A percentile compares a stretch with the other conserved stretches of the same genome.
Conservation (phyloP, 2,888 invertebrate species). For the Ypsolopha sequella region DNA sequence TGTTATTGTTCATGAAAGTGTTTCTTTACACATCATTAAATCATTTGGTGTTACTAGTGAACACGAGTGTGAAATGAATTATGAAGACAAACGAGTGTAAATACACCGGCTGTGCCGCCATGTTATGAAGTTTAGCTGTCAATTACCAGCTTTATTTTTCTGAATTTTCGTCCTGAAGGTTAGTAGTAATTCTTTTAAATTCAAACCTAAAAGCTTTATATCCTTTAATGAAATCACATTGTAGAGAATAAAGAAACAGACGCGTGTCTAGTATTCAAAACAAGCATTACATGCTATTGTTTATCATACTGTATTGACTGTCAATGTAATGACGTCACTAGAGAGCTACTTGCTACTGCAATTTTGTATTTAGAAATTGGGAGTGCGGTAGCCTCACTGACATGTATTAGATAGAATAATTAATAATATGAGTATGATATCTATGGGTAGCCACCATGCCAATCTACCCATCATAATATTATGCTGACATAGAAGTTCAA, state of each 20-base stretch:
- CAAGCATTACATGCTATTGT: constrained; percentile 31
- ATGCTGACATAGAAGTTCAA: too few species aligned
- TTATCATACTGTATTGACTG: constrained; percentile 62
- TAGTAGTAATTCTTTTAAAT: too few species aligned
- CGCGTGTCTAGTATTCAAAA: neutral
- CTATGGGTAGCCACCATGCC: too few species aligned
- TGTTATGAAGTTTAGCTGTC: constrained; percentile 69
- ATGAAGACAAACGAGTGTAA: constrained; percentile 30
- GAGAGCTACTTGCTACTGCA: constrained; percentile 9
- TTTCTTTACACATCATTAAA: constrained; percentile 16
- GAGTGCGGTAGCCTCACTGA: too few species aligned
- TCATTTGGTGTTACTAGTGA: neutral
- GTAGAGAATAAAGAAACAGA: too few species aligned
- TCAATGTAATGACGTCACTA: constrained; percentile 66
- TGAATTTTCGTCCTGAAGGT: too few species aligned
- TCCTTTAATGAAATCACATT: too few species aligned
- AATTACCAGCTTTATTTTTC: constrained; percentile 22
- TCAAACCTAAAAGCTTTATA: too few species aligned
- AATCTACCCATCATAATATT: too few species aligned
- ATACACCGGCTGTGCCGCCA: constrained; percentile 69
- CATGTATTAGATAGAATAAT: too few species aligned
- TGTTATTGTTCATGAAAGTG: constrained; percentile 37
- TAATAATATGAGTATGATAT: too few species aligned
- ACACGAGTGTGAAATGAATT: constrained; percentile 34
- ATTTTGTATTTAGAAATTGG: too few species aligned